A percentile compares a stretch with the other conserved stretches of the same genome.
Evolutionary conservation across 2,888 invertebrate species (phyloP).

Genomic region (Apodemia duryi): DNA sequence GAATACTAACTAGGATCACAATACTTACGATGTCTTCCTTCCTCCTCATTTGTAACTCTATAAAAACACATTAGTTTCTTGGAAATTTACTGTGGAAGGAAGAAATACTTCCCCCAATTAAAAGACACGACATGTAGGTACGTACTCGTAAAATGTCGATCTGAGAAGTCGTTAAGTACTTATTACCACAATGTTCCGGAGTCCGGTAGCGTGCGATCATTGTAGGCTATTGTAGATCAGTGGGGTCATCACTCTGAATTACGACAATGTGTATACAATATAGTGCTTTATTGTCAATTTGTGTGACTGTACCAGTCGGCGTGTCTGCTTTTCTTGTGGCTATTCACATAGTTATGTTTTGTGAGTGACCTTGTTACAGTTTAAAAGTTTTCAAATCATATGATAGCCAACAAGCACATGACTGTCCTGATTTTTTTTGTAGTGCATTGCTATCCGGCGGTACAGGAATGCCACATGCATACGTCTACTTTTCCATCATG

Average conservation of each 20-base stretch:
- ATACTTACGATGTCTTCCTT: too few species aligned
- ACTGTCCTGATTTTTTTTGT: too few species aligned
- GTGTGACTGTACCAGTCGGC: constrained; percentile 21
- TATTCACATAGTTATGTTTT: constrained; percentile 15
- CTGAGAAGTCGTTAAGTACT: constrained; percentile 32
- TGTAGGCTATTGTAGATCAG: constrained; percentile 34
- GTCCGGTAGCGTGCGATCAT: constrained; percentile 44
- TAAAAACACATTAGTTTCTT: neutral
- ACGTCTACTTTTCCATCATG: too few species aligned
- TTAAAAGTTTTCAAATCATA: constrained; percentile 18
- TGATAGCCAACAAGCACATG: too few species aligned
- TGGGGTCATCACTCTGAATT: constrained; percentile 54
- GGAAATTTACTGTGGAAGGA: constrained; percentile 1
- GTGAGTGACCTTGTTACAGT: constrained; percentile 7
- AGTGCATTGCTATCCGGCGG: too few species aligned
- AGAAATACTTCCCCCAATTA: constrained; percentile 11
- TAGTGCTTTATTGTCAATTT: constrained; percentile 44
- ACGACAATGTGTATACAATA: constrained; percentile 53
- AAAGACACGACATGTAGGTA: neutral
- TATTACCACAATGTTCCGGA: constrained; percentile 34
- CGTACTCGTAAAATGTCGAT: constrained; percentile 26
- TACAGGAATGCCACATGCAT: too few species aligned
- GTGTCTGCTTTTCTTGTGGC: constrained; percentile 21
- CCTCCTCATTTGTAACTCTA: neutral
- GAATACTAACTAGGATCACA: too few species aligned